These are phyloP conservation scores for Xiphophorus birchmanni DNA, from an alignment of 2,797 vertebrate genomes.

Conservation along the genomic window DNA sequence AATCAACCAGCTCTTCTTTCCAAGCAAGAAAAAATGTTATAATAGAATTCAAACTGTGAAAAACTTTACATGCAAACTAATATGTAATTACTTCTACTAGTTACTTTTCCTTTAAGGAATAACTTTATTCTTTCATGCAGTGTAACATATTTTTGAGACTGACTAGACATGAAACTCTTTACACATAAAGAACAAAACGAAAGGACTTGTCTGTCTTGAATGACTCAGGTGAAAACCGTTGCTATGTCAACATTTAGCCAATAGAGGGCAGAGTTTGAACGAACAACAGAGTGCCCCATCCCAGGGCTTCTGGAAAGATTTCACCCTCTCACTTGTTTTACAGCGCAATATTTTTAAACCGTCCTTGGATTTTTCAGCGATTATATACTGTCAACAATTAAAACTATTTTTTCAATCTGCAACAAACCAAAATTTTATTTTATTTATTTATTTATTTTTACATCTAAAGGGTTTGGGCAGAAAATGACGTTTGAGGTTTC, in stretches of 20 bases:
- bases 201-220: background rate
- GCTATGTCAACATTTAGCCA: constrained; percentile 32
- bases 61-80: background rate
- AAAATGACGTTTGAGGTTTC: background rate
- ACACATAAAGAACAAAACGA: background rate
- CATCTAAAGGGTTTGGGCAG: background rate
- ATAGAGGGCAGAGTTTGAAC: constrained; percentile 37
- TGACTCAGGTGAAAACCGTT: background rate
- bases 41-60: background rate
- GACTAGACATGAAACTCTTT: background rate
- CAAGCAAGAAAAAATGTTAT: background rate
- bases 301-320: background rate
- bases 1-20: background rate
- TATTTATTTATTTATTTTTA: no score
- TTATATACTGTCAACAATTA: background rate
- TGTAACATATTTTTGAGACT: background rate
- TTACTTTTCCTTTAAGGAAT: no score
- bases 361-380: no score
- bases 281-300: background rate
- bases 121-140: background rate
- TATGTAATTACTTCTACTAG: no score
- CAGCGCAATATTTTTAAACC: background rate
- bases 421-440: background rate
- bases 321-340: constrained; percentile 3
- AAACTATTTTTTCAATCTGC: background rate